phyloP scores from a whole-genome alignment of 2,888 invertebrate genomes.

The Eupithecia abbreviata region DNA sequence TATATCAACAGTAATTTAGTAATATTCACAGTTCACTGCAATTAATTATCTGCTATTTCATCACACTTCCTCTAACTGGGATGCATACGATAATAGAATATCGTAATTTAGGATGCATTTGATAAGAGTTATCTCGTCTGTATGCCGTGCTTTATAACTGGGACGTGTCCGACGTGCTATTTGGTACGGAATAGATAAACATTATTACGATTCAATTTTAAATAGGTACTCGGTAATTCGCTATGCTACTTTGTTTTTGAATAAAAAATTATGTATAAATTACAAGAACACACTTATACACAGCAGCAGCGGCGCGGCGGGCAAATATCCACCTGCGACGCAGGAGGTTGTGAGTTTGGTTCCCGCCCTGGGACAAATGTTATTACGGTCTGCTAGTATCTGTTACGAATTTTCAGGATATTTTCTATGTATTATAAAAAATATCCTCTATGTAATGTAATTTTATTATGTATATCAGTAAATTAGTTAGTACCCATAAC shows the following conservation, averaged over 20 bases:
- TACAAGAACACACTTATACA: too few species aligned
- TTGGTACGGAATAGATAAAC: slow-evolving; percentile 23
- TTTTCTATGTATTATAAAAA: too few species aligned
- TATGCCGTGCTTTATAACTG: slow-evolving; percentile 31
- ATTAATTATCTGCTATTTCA: background rate
- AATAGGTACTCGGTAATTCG: background rate
- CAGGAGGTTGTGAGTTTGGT: too few species aligned
- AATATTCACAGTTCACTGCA: background rate
- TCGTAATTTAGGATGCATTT: slow-evolving; percentile 38
- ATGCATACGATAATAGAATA: slow-evolving; percentile 20
- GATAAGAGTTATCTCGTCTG: slow-evolving; percentile 36
- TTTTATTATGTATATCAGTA: too few species aligned
- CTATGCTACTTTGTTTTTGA: background rate
- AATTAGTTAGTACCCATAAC: too few species aligned
- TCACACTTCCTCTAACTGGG: background rate
- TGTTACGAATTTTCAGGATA: too few species aligned
- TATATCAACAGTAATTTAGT: background rate
- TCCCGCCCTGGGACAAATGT: too few species aligned
- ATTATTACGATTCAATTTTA: slow-evolving; percentile 15
- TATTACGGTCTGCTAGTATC: too few species aligned
- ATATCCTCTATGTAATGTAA: too few species aligned
- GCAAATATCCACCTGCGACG: too few species aligned
- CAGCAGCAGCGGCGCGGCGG: too few species aligned
- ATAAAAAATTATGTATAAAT: background rate
- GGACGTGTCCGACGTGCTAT: slow-evolving; percentile 41